A percentile compares a stretch with the other conserved stretches of the same genome.
Conservation (phyloP, 2,797 vertebrate species). For the Serranus cabrilla region DNA sequence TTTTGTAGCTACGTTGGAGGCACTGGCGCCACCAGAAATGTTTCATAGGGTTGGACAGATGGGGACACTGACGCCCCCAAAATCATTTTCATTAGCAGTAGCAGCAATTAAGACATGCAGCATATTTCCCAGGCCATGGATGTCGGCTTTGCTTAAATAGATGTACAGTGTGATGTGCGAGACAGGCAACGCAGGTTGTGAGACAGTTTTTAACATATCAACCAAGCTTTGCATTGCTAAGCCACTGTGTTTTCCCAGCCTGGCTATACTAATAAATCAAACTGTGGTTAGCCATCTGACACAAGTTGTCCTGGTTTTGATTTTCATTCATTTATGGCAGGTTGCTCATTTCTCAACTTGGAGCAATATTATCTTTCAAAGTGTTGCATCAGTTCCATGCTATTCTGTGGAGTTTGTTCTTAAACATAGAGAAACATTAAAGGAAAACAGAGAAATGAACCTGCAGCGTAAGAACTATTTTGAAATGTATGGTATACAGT, state of each 20-base stretch:
- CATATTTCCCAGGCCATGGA: neutral
- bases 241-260: conserved; percentile 26
- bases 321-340: conserved; percentile 72
- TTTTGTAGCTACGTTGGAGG: neutral
- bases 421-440: conserved; percentile 81
- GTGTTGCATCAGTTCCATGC: conserved; percentile 79
- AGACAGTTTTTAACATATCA: neutral
- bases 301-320: conserved; percentile 62
- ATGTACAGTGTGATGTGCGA: conserved; percentile 3
- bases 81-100: neutral
- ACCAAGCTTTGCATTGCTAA: neutral
- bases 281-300: conserved; percentile 49
- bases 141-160: neutral
- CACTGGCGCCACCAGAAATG: too few species aligned
- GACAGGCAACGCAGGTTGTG: neutral
- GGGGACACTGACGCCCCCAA: too few species aligned
- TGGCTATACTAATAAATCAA: conserved; percentile 52
- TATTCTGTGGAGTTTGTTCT: conserved; percentile 74
- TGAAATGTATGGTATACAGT: conserved; percentile 41
- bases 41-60: too few species aligned
- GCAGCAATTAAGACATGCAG: neutral
- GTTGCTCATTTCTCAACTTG: conserved; percentile 68
- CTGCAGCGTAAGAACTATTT: conserved; percentile 43
- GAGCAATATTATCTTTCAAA: conserved; percentile 77
- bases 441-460: conserved; percentile 62